These are phyloP conservation scores for Gymnocypris eckloni DNA, from an alignment of 2,797 vertebrate genomes.

Conservation along the genomic window DNA sequence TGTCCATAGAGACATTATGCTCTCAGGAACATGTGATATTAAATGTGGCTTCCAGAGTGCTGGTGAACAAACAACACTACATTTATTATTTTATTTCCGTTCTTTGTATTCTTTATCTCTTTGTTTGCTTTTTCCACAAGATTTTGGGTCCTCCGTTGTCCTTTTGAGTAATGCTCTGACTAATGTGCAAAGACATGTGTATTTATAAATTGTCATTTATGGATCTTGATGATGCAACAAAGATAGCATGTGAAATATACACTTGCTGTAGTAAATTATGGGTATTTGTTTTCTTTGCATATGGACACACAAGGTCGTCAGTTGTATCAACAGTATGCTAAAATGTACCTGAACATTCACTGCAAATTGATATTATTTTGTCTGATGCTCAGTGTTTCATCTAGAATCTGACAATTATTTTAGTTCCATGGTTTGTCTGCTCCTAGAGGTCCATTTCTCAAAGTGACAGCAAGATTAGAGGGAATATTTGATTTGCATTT, in stretches of 20 bases:
- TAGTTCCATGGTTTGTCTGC: constrained; percentile 17
- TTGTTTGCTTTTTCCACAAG: background rate
- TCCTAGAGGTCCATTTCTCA: constrained; percentile 42
- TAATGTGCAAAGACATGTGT: background rate
- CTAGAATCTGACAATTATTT: constrained; percentile 37
- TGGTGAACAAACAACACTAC: constrained; percentile 15
- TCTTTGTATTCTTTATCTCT: background rate
- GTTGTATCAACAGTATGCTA: background rate
- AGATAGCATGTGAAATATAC: background rate
- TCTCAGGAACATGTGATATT: constrained; percentile 10
- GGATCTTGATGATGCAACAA: background rate
- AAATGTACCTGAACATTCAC: background rate
- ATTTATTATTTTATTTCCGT: background rate
- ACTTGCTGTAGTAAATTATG: background rate
- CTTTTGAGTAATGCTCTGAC: constrained; percentile 5
- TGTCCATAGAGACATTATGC: constrained; percentile 25
- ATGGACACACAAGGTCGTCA: constrained; percentile 18
- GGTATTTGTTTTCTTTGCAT: background rate
- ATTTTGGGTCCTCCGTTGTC: background rate
- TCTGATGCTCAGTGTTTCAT: constrained; percentile 18
- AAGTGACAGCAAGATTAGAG: constrained; percentile 54
- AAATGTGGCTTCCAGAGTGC: constrained; percentile 12
- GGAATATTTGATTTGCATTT: constrained; percentile 53
- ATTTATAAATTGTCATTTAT: background rate
- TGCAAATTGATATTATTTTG: background rate